These are phyloP conservation scores for Archilochus colubris DNA, from an alignment of 2,113 vertebrate genomes.

Conservation along the genomic window DNA sequence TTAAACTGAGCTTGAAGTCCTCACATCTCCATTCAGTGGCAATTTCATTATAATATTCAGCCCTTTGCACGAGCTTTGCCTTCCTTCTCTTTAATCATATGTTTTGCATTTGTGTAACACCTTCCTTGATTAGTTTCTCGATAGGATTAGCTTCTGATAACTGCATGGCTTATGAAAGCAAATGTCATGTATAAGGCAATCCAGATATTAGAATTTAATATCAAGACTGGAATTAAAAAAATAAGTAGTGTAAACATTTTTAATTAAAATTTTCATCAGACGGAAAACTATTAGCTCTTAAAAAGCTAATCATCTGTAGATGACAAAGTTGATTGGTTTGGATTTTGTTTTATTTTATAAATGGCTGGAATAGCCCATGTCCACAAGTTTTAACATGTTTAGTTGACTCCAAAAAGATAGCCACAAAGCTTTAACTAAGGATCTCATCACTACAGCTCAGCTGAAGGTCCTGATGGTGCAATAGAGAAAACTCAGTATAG, in stretches of 20 bases:
- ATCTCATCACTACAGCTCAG: not conserved
- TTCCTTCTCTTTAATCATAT: slow-evolving; percentile 83
- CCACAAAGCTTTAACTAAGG: not conserved
- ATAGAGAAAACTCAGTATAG: not conserved
- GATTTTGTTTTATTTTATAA: not conserved
- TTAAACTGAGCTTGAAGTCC: slow-evolving; percentile 81
- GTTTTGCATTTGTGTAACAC: slow-evolving; percentile 84
- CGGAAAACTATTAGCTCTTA: slow-evolving; percentile 13
- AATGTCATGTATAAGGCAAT: slow-evolving; percentile 79
- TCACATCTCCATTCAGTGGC: slow-evolving; percentile 81
- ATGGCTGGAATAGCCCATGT: not conserved
- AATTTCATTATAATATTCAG: slow-evolving; percentile 77
- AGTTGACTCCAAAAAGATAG: not conserved
- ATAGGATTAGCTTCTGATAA: slow-evolving; percentile 83
- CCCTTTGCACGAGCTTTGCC: slow-evolving; percentile 78
- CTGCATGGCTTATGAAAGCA: slow-evolving; percentile 78
- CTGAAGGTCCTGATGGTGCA: not conserved
- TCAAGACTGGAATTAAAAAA: slow-evolving; percentile 48
- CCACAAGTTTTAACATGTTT: not conserved
- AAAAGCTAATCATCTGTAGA: not conserved
- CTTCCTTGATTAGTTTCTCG: slow-evolving; percentile 87
- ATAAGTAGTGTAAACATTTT: slow-evolving; percentile 31
- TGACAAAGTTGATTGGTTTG: not conserved
- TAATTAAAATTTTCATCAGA: slow-evolving; percentile 65
- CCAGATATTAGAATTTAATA: slow-evolving; percentile 70